Evolutionary conservation across 2,888 invertebrate species (phyloP), one percentile per base, ranked within the genome.

Genomic region (Tanaodytes sp.): DNA sequence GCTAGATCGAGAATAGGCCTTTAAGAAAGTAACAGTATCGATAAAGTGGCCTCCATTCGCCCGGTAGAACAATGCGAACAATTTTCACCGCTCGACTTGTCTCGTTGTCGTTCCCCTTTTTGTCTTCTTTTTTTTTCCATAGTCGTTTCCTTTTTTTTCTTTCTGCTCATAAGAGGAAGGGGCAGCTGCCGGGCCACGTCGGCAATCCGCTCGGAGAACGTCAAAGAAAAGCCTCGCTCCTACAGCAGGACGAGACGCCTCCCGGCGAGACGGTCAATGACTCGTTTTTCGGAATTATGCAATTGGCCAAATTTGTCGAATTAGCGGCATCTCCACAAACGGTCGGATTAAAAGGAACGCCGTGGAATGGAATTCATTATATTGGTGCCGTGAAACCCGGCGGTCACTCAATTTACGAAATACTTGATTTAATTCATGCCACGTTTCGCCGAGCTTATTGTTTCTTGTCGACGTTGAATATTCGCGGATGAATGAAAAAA

Each of bases 281-380:
- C 81, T 74, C 77, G 77, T 78, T 71, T 80, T 77, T 75, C 23
- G 74, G 80, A 84, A 84, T 84, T 80, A 81, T 80, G 83, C 83
- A 81, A 83, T 84, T 84, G 83, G 77, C 76, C 80, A 78, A 84
- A 82, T 83, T 83, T 84, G 81, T 75, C 80, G 79, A 82, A 83
- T 81, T 81, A 79, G 75, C 75, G 75, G 72, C 70, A 63, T 65
- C 67, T 5, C 45, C 46, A 64, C 59, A 70, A 73, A 67, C 64
- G 62, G 42, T 40, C 31, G 40, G 48, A 37, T 51, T 52, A 15
- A 33, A 36, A 43, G 19, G 42, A 48, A 48, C n/a, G n/a, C n/a
- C n/a, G n/a, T n/a, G n/a, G n/a, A n/a, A n/a, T n/a, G n/a, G n/a
- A 23, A 23, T 23, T 23, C 8, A 23, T 5, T 23, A 23, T 23